Evolutionary conservation across 1,140 invertebrate genomes (phyloP).

Genomic region (Caenorhabditis latens): DNA sequence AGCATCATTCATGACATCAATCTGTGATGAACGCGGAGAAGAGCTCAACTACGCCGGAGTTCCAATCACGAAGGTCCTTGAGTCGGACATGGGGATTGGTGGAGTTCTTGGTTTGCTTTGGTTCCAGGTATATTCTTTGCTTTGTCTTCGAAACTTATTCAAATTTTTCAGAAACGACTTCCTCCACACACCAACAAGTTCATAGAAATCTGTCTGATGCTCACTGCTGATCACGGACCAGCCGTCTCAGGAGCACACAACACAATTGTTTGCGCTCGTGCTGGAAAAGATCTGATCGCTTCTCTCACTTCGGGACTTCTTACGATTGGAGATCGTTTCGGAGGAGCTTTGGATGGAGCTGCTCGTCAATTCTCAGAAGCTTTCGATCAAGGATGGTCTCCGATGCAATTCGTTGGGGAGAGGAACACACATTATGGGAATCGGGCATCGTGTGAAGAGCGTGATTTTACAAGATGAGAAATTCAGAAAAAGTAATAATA

Average conservation of each 20-base stretch:
- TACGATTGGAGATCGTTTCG: slow-evolving; percentile 98
- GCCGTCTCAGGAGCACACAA: slow-evolving; percentile 99
- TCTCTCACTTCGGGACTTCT: slow-evolving; percentile 93
- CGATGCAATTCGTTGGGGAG: slow-evolving; percentile 98
- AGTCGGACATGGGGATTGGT: slow-evolving; percentile 90
- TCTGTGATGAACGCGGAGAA: slow-evolving; percentile 98
- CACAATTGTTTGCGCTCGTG: slow-evolving; percentile 97
- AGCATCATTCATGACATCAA: slow-evolving; percentile 99
- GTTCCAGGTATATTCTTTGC: slow-evolving; percentile 86
- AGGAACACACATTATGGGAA: slow-evolving; percentile 99
- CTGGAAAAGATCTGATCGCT: slow-evolving; percentile 98
- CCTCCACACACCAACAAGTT: slow-evolving; percentile 95
- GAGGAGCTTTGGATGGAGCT: slow-evolving; percentile 96
- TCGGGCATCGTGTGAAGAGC: slow-evolving; percentile 97
- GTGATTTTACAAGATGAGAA: slow-evolving; percentile 76
- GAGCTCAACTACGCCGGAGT: slow-evolving; percentile 96
- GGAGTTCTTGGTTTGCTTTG: slow-evolving; percentile 96
- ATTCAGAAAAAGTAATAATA: background rate
- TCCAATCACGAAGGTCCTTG: slow-evolving; percentile 91
- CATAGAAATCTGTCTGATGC: slow-evolving; percentile 98
- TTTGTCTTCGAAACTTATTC: background rate
- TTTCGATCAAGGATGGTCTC: slow-evolving; percentile 91
- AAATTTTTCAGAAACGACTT: slow-evolving; percentile 82
- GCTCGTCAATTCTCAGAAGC: slow-evolving; percentile 96
- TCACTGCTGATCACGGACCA: slow-evolving; percentile 98